A percentile compares a stretch with the other conserved stretches of the same genome.
Evolutionary conservation across 2,797 vertebrate genomes (phyloP).

Genomic region (Danio aesculapii): DNA sequence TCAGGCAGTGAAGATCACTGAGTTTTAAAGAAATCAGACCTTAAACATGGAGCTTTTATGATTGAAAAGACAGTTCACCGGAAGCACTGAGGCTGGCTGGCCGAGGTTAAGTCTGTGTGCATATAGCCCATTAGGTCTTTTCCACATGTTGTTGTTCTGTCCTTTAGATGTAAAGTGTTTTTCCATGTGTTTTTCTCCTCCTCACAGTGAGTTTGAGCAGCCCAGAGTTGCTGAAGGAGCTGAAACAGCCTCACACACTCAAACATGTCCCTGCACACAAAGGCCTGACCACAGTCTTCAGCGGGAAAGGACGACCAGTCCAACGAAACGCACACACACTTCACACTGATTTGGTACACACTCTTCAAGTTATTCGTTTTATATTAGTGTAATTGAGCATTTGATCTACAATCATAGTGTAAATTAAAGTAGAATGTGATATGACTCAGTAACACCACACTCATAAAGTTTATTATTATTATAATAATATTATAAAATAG

Average conservation of each 20-base stretch:
- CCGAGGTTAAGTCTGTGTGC: too few species aligned
- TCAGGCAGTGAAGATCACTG: too few species aligned
- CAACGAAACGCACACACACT: constrained; percentile 1
- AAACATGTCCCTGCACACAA: constrained; percentile 51
- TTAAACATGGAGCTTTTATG: too few species aligned
- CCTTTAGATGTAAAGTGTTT: not conserved
- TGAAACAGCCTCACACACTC: constrained; percentile 53
- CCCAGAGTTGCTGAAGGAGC: constrained; percentile 59
- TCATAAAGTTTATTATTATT: too few species aligned
- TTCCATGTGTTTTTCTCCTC: not conserved
- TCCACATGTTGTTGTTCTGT: too few species aligned
- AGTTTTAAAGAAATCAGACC: too few species aligned
- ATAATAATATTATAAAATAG: too few species aligned
- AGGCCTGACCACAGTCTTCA: constrained; percentile 57
- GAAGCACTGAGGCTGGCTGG: too few species aligned
- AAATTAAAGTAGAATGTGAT: not conserved
- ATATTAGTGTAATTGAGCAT: not conserved
- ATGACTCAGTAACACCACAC: too few species aligned
- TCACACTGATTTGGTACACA: too few species aligned
- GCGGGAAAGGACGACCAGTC: constrained; percentile 57
- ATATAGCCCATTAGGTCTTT: too few species aligned
- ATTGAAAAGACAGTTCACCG: too few species aligned
- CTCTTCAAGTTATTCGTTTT: not conserved
- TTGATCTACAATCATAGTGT: not conserved
- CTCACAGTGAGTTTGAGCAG: constrained; percentile 53